Evolutionary conservation across 1,140 invertebrate genomes (phyloP).

Genomic region (Zaprionus africanus): DNA sequence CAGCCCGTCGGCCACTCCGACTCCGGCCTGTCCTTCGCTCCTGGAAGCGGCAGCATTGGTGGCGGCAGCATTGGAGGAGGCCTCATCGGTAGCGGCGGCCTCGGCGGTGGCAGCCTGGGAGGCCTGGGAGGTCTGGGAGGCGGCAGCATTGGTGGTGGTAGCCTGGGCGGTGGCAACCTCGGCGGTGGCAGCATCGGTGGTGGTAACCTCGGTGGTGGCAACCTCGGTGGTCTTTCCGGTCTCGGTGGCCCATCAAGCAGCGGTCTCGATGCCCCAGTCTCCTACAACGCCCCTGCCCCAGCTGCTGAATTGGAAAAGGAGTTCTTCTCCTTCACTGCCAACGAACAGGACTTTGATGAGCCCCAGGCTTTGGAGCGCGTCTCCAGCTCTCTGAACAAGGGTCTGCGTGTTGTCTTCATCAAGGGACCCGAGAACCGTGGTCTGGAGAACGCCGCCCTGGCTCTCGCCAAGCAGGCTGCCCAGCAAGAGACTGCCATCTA

Average conservation of each 20-base stretch:
- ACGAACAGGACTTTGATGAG: slow-evolving; percentile 70
- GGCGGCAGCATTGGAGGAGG: slow-evolving; percentile 1
- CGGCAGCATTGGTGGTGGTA: slow-evolving; percentile 20
- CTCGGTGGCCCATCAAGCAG: slow-evolving; percentile 1
- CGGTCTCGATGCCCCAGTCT: slow-evolving; percentile 43
- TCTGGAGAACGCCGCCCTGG: slow-evolving; percentile 67
- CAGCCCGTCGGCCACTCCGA: slow-evolving; percentile 69
- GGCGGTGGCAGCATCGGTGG: slow-evolving; percentile 32
- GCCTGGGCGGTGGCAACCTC: slow-evolving; percentile 16
- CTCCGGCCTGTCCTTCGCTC: slow-evolving; percentile 65
- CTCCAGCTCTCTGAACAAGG: slow-evolving; percentile 60
- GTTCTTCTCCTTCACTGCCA: slow-evolving; percentile 67
- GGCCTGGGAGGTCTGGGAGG: slow-evolving; percentile 13
- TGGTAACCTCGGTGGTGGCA: slow-evolving; percentile 27
- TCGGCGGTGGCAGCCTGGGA: slow-evolving; percentile 7
- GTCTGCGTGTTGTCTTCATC: slow-evolving; percentile 75
- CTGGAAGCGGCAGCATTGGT: slow-evolving; percentile 43
- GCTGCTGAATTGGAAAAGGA: slow-evolving; percentile 71
- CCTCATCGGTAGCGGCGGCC: slow-evolving; percentile 19
- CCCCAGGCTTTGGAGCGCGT: slow-evolving; percentile 49
- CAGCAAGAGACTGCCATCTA: slow-evolving; percentile 75
- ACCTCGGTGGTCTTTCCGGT: slow-evolving; percentile 40
- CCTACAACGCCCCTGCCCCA: slow-evolving; percentile 60
- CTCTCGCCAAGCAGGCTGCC: slow-evolving; percentile 70
- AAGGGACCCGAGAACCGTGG: slow-evolving; percentile 79